Evolutionary conservation across 2,888 invertebrate genomes (phyloP).

Genomic region (Synergus umbraculus): DNA sequence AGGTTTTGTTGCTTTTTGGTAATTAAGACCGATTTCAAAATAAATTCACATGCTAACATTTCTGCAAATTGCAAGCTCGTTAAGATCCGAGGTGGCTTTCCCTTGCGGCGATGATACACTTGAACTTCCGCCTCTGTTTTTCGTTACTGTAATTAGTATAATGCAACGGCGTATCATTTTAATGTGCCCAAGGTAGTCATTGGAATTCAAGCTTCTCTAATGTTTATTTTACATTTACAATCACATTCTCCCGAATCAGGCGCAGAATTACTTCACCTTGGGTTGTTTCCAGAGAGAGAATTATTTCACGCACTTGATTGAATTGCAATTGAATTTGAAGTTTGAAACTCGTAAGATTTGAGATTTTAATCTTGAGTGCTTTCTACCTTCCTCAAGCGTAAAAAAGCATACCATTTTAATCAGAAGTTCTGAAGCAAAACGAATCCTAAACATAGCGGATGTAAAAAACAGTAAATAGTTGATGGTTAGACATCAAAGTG

Average conservation of each 20-base stretch:
- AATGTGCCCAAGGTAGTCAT: conserved; percentile 51
- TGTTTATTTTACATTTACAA: conserved; percentile 20
- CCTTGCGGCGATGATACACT: conserved; percentile 45
- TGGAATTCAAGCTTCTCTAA: conserved; percentile 37
- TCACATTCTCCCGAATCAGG: not conserved
- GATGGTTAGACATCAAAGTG: not conserved
- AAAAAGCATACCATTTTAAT: not conserved
- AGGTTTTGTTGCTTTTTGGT: not conserved
- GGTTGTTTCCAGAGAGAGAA: not conserved
- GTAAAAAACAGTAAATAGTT: conserved; percentile 12
- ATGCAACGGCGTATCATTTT: conserved; percentile 63
- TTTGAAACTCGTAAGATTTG: not conserved
- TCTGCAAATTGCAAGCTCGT: conserved; percentile 12
- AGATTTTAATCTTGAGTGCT: not conserved
- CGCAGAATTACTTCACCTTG: not conserved
- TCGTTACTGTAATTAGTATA: conserved; percentile 61
- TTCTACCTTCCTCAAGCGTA: not conserved
- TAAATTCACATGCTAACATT: not conserved
- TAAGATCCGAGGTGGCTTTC: conserved; percentile 9
- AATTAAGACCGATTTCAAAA: not conserved
- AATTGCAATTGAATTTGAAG: not conserved
- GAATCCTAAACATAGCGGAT: conserved; percentile 12
- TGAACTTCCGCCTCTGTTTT: conserved; percentile 58
- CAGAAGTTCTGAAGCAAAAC: not conserved
- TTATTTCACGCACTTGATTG: no score